Evolutionary conservation across 2,888 invertebrate genomes (phyloP), one percentile per base, ranked within the genome.

Genomic region (Patella caerulea): DNA sequence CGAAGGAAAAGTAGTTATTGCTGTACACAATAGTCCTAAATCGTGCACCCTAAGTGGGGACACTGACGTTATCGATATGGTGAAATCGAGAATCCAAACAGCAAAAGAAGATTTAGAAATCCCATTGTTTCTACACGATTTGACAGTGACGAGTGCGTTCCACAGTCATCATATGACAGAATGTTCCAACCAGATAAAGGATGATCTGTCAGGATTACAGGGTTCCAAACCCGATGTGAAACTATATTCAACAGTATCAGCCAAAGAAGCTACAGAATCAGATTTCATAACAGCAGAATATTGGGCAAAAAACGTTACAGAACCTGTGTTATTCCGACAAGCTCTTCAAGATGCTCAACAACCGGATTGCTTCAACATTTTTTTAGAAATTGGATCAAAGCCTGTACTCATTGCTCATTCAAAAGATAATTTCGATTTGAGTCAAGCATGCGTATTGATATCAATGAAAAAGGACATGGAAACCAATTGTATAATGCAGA

Each of bases 21-120:
- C 85, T 17, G 83, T 84, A 0, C 80, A 82, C 29, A 82, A 77
- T 72, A 86, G 86, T 69, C 75, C 78, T 1, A 65, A 17, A n/a
- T 77, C 84, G 0, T 86, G 84, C 53, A 82, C 84, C 2, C 29
- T 86, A n/a, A 82, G 84, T 14, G 83, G 85, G 9, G 83, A 83
- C 29, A 29, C n/a, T 2, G 72, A 71, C 29, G 75, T 74, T 7
- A 69, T 83, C 12, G 79, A 80, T 0, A 72, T 78, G 53, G 19
- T 84, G 3, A 79, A 81, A 71, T 17, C 19, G 14, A 73, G 74
- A 15, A 24, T 84, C 0, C 9, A 45, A 45, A 0, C 9, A 9
- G 45, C 45, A 45, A 29, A 76, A 65, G 45, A 55, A 24, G 54
- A 75, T 17, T 73, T 75, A 29, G 73, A 74, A 11, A 19, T 19